Conservation (phyloP, 1,140 invertebrate genomes). For the Oryzaephilus surinamensis region DNA sequence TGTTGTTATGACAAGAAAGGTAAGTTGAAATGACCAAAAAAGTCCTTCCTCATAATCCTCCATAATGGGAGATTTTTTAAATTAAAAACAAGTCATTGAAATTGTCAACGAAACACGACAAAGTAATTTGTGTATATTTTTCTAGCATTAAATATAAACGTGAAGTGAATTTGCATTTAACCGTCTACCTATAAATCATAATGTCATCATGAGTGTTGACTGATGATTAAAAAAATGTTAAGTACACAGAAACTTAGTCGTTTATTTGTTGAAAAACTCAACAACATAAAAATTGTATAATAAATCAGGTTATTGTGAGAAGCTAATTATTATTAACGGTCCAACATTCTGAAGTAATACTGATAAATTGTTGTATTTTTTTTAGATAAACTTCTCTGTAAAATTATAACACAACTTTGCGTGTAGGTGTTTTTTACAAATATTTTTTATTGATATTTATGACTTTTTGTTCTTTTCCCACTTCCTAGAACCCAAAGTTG, state of each 20-base stretch:
- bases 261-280: slow-evolving; percentile 9
- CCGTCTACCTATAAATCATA: slow-evolving; percentile 18
- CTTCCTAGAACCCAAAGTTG: too few relatives aligned
- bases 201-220: slow-evolving; percentile 16
- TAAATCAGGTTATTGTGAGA: slow-evolving; percentile 11
- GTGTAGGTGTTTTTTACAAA: too few relatives aligned
- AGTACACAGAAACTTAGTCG: slow-evolving; percentile 10
- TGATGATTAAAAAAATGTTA: slow-evolving; percentile 16
- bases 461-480: too few relatives aligned
- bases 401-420: too few relatives aligned
- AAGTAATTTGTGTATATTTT: slow-evolving; percentile 9
- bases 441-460: too few relatives aligned
- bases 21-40: too few relatives aligned
- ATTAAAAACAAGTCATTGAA: too few relatives aligned
- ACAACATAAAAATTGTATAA: slow-evolving; percentile 11
- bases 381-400: too few relatives aligned
- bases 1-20: slow-evolving; percentile 79
- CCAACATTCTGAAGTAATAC: slow-evolving; percentile 8
- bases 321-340: slow-evolving; percentile 13
- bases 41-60: background rate
- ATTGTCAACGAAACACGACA: too few relatives aligned
- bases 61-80: too few relatives aligned
- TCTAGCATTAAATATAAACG: background rate
- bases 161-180: slow-evolving; percentile 4
- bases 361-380: slow-evolving; percentile 9